Percentiles rank a stretch among this genome's conserved stretches.
phyloP scores from a whole-genome alignment of 64 coral and sea anemone species.

The Actinia equina region DNA sequence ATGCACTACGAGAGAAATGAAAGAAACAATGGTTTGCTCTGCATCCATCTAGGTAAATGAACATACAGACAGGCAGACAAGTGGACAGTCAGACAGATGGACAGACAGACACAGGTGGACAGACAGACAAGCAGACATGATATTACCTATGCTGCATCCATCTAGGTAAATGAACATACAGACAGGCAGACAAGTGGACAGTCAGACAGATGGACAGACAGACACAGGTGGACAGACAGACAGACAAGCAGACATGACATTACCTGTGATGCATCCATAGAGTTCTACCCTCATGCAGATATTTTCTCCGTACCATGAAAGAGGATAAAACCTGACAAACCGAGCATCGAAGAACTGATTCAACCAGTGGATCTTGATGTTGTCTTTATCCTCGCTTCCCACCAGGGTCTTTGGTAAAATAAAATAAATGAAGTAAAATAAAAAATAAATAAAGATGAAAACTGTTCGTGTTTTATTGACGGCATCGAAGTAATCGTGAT shows the following conservation, averaged over 20 bases:
- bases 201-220: not conserved
- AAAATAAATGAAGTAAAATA: not conserved
- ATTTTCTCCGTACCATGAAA: constrained; percentile 85
- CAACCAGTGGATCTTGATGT: constrained; percentile 87
- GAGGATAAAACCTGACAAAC: constrained; percentile 68
- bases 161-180: no score
- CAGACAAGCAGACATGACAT: not conserved
- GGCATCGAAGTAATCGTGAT: not conserved
- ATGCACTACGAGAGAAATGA: no score
- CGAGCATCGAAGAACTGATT: constrained; percentile 72
- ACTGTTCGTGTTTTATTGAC: no score
- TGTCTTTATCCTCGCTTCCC: constrained; percentile 71
- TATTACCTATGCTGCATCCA: constrained; percentile 44
- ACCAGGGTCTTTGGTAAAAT: constrained; percentile 20
- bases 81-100: not conserved
- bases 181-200: not conserved
- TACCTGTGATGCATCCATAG: constrained; percentile 86
- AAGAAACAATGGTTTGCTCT: no score
- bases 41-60: no score
- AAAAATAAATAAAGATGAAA: no score
- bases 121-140: no score
- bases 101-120: no score
- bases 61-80: not conserved
- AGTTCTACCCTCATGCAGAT: constrained; percentile 80
- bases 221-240: not conserved